phyloP scores from a whole-genome alignment of 2,797 vertebrate species.

The Macroramphosus scolopax region DNA sequence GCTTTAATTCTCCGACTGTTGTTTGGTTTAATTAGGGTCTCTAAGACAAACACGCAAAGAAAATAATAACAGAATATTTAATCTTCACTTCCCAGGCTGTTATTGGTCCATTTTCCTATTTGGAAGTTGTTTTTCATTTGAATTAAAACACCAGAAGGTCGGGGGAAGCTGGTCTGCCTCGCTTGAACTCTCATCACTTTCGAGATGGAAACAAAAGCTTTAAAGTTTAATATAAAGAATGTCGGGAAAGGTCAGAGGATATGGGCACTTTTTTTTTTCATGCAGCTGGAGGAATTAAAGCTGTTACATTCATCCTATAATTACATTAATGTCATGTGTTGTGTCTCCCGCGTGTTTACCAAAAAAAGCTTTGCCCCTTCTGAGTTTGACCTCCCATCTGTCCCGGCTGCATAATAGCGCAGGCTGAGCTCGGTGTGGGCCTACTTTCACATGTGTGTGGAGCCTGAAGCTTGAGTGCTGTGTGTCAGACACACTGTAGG shows the following conservation, averaged over 20 bases:
- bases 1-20: not conserved
- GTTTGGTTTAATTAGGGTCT: slow-evolving; percentile 13
- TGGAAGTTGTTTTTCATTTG: slow-evolving; percentile 7
- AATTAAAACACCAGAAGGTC: slow-evolving; percentile 11
- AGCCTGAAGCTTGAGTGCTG: slow-evolving; percentile 44
- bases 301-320: slow-evolving; percentile 62
- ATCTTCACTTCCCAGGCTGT: slow-evolving; percentile 2
- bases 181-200: not conserved
- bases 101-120: slow-evolving; percentile 2
- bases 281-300: slow-evolving; percentile 51
- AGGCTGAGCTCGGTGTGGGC: slow-evolving; percentile 63
- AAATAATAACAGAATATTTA: slow-evolving; percentile 16
- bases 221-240: slow-evolving; percentile 3
- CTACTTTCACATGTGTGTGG: slow-evolving; percentile 35
- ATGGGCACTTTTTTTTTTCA: not conserved
- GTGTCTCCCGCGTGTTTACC: slow-evolving; percentile 71
- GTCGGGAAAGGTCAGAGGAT: slow-evolving; percentile 6
- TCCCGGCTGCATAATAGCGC: slow-evolving; percentile 77
- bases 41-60: slow-evolving; percentile 17
- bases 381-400: slow-evolving; percentile 73
- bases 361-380: slow-evolving; percentile 54
- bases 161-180: too few relatives aligned
- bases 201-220: slow-evolving; percentile 5
- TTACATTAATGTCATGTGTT: slow-evolving; percentile 75
- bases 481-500: slow-evolving; percentile 48